A percentile compares a stretch with the other conserved stretches of the same genome.
phyloP scores from a whole-genome alignment of 1,140 invertebrate species.

The Copidosoma floridanum region DNA sequence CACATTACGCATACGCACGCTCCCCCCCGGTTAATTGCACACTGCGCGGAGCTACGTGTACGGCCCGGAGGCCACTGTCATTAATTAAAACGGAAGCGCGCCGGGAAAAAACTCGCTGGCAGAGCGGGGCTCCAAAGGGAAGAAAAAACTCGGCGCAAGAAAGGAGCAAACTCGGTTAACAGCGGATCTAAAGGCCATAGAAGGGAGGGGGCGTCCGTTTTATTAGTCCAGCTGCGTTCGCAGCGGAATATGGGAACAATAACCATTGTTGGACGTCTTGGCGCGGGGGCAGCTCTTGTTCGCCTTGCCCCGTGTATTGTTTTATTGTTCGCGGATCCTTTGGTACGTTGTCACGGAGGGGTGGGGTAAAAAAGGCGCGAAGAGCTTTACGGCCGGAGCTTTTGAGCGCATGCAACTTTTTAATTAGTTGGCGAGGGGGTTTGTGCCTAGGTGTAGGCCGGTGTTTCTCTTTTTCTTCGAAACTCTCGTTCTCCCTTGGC shows the following conservation, averaged over 20 bases:
- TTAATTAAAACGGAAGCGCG: slow-evolving; percentile 8
- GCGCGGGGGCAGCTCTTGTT: slow-evolving; percentile 25
- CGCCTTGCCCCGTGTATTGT: no score
- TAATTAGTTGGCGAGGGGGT: slow-evolving; percentile 46
- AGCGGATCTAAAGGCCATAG: neutral
- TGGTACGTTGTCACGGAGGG: neutral
- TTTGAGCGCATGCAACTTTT: slow-evolving; percentile 35
- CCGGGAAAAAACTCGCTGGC: neutral
- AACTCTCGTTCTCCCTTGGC: neutral
- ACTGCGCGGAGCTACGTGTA: neutral
- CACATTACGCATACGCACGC: neutral
- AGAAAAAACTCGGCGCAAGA: no score
- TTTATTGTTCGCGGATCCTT: slow-evolving; percentile 22
- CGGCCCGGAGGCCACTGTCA: no score
- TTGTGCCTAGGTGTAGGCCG: no score
- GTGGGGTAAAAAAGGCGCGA: neutral
- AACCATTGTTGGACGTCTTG: slow-evolving; percentile 42
- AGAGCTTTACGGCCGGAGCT: slow-evolving; percentile 15
- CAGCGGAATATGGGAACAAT: slow-evolving; percentile 38
- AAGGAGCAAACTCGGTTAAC: no score
- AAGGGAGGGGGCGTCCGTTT: slow-evolving; percentile 25
- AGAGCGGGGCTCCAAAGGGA: neutral
- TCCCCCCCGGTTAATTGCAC: neutral
- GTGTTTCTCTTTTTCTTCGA: neutral
- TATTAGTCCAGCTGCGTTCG: slow-evolving; percentile 38